phyloP scores from a whole-genome alignment of 2,113 vertebrate genomes.

The Petroica traversi region DNA sequence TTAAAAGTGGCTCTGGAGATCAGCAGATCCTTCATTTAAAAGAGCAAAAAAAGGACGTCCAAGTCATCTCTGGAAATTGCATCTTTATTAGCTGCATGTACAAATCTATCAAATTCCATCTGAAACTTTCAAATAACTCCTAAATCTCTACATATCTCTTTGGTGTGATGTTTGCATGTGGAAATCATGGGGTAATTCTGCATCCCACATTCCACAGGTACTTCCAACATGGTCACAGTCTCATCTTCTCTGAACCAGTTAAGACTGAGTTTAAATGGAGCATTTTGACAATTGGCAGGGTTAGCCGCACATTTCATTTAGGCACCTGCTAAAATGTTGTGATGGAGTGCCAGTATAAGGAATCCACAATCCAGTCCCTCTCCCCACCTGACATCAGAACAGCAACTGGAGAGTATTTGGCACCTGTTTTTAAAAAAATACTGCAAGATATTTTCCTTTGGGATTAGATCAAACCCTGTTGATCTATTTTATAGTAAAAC shows the following conservation, averaged over 20 bases:
- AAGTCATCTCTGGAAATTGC: not conserved
- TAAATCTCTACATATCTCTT: not conserved
- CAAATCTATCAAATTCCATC: not conserved
- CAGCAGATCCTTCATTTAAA: not conserved
- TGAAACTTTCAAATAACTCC: not conserved
- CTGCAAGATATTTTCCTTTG: not conserved
- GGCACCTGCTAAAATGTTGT: not conserved
- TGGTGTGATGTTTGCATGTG: rapidly evolving
- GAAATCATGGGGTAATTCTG: not conserved
- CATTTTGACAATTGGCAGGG: not conserved
- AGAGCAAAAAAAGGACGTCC: not conserved
- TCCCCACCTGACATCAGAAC: not conserved
- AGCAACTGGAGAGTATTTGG: not conserved
- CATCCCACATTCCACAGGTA: rapidly evolving
- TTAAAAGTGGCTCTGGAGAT: not conserved
- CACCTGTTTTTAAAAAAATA: not conserved
- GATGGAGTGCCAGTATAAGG: rapidly evolving
- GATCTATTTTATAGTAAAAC: not conserved
- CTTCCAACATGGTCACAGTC: too few species aligned
- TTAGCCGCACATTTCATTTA: not conserved
- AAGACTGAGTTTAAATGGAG: not conserved
- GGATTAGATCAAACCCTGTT: not conserved
- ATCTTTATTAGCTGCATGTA: not conserved
- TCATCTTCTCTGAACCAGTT: not conserved
- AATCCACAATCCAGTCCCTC: not conserved